A percentile compares a stretch with the other conserved stretches of the same genome.
phyloP scores from a whole-genome alignment of 1,140 invertebrate genomes.

The Cataglyphis hispanica region DNA sequence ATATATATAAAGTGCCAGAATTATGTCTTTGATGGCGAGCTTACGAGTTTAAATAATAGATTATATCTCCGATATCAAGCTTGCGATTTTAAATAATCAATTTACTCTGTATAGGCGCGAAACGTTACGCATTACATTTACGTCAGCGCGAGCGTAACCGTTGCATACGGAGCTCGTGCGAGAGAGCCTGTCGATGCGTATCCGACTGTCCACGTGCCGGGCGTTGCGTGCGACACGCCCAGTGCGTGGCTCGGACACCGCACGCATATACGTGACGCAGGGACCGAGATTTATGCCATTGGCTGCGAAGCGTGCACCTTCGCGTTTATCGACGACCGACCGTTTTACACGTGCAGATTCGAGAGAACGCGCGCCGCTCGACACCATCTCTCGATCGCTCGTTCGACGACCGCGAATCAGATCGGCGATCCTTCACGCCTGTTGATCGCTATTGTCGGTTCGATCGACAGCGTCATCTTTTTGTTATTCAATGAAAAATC shows the following conservation, averaged over 20 bases:
- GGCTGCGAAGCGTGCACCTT: slow-evolving; percentile 69
- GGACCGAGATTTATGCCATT: slow-evolving; percentile 77
- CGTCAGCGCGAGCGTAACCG: slow-evolving; percentile 57
- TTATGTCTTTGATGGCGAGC: not conserved
- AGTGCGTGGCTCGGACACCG: slow-evolving; percentile 76
- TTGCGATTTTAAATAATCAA: not conserved
- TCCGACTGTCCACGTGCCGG: slow-evolving; percentile 79
- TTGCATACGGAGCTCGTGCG: slow-evolving; percentile 52
- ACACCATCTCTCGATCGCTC: slow-evolving; percentile 49
- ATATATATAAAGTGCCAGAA: not conserved
- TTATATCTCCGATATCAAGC: too few relatives aligned
- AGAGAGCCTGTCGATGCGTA: slow-evolving; percentile 72
- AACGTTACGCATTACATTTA: slow-evolving; percentile 49
- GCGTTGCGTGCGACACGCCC: slow-evolving; percentile 78
- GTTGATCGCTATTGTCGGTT: not conserved
- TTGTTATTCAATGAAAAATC: not conserved
- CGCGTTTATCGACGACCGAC: slow-evolving; percentile 69
- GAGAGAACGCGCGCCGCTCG: slow-evolving; percentile 35
- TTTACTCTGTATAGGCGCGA: slow-evolving; percentile 29
- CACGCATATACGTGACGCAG: slow-evolving; percentile 74
- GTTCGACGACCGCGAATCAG: slow-evolving; percentile 29
- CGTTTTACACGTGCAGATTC: slow-evolving; percentile 62
- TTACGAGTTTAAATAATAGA: too few relatives aligned
- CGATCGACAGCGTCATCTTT: not conserved
- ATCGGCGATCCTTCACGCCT: slow-evolving; percentile 22